phyloP scores from a whole-genome alignment of 92 coral and sea anemone genomes.

The Phenganax subtilis region DNA sequence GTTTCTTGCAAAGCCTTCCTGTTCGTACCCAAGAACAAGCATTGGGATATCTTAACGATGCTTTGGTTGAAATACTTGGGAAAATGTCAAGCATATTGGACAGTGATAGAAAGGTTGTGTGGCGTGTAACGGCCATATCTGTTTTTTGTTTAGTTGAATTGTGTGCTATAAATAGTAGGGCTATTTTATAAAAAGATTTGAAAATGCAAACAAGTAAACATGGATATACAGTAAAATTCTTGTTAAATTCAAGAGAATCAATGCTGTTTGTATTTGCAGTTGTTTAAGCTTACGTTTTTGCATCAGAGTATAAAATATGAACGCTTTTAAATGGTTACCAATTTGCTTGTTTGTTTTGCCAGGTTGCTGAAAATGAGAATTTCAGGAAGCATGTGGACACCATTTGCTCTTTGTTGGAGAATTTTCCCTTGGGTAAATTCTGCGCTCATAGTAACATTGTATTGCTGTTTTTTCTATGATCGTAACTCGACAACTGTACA shows the following conservation, averaged over 20 bases:
- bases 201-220: too few relatives aligned
- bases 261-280: not conserved
- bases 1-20: constrained; percentile 47
- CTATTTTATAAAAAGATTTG: not conserved
- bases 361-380: constrained; percentile 11
- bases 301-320: not conserved
- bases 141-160: not conserved
- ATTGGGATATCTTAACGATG: constrained; percentile 13
- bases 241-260: too few relatives aligned
- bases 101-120: constrained; percentile 3
- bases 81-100: not conserved
- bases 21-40: constrained; percentile 3
- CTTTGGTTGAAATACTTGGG: constrained; percentile 20
- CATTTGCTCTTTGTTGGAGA: constrained; percentile 62
- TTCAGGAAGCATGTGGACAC: constrained; percentile 52
- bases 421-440: constrained; percentile 59
- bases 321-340: not conserved
- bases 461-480: not conserved
- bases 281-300: not conserved
- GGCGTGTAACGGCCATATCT: not conserved
- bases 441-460: not conserved
- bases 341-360: not conserved
- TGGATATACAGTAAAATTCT: too few relatives aligned
- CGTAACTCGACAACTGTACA: too few relatives aligned
- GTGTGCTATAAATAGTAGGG: not conserved